Evolutionary conservation across 2,797 vertebrate species (phyloP).

Genomic region (Melanotaenia nigrans): DNA sequence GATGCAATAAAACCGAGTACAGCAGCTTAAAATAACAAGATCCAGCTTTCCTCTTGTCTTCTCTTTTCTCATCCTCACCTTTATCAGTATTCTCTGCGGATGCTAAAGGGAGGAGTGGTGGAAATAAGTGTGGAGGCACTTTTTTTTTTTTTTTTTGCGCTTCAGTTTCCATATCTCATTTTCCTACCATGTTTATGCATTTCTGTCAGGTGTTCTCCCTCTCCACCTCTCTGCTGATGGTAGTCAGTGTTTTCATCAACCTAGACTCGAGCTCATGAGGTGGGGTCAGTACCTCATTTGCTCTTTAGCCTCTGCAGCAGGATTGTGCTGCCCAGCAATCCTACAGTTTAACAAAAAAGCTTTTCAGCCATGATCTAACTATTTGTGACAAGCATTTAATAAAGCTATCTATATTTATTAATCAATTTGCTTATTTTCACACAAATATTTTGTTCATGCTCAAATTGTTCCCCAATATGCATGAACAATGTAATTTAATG

Average conservation of each 20-base stretch:
- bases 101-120: not conserved
- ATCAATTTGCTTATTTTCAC: too few relatives aligned
- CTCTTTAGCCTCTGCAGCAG: too few relatives aligned
- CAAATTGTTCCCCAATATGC: too few relatives aligned
- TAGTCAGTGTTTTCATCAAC: constrained; percentile 30
- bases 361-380: too few relatives aligned
- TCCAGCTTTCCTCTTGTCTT: not conserved
- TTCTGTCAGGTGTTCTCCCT: not conserved
- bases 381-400: too few relatives aligned
- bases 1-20: not conserved
- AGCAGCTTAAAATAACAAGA: too few relatives aligned
- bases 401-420: too few relatives aligned
- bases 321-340: too few relatives aligned
- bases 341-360: too few relatives aligned
- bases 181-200: not conserved
- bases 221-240: not conserved
- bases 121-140: not conserved
- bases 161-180: not conserved
- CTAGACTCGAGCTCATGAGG: not conserved
- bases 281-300: too few relatives aligned
- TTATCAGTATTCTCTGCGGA: not conserved
- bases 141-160: constrained; percentile 1
- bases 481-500: too few relatives aligned
- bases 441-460: too few relatives aligned
- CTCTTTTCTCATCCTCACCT: constrained; percentile 4